Base-by-base conservation (phyloP, 64 coral and sea anemone species). In the Dendronephthya gigantea region DNA sequence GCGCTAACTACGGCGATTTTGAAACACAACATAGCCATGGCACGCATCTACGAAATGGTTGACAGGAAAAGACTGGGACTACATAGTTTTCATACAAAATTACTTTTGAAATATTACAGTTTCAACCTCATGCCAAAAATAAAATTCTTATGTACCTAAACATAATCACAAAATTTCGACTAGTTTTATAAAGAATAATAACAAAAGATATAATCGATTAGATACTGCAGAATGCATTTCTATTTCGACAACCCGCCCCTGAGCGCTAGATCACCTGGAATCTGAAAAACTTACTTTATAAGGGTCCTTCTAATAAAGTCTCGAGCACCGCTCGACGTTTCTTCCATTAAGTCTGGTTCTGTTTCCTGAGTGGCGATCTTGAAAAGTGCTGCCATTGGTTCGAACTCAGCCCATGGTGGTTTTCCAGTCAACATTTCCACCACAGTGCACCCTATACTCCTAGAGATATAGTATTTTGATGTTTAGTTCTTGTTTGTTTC, bases 381-480 rank as follows among this genome's bases (percentile, higher is more conserved):
- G 68, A 98, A 98, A 4, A 98, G 86, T 10, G 95, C 95, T 9
- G 95, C 95, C 95, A 98, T 98, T 83, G 95, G 95, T 74, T 98
- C 95, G 68, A 88, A 93, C 15, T 98, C 92, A 13, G 95, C 83
- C 95, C 95, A 98, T 29, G 95, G 95, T 15, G 95, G 95, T 45
- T 91, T 98, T 0, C 92, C 91, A 7, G 95, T 98, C 32, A 98
- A 23, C 95, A 98, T 98, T 58, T 98, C 95, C 22, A 98, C 95
- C 36, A 93, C 95, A 15, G 95, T 98, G 40, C 95, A 98, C 2
- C 95, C 95, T 47, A 98, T 83, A 86, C 95, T 98, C 95, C 95
- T 98, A 35, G 11, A 36, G 15, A 37, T 8, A 30, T 66, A 17
- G 22, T 66, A 66, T 66, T 66, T 66, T 66, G 3, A 22, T 30